Evolutionary conservation across 2,797 vertebrate species (phyloP).

Genomic region (Fratercula arctica): DNA sequence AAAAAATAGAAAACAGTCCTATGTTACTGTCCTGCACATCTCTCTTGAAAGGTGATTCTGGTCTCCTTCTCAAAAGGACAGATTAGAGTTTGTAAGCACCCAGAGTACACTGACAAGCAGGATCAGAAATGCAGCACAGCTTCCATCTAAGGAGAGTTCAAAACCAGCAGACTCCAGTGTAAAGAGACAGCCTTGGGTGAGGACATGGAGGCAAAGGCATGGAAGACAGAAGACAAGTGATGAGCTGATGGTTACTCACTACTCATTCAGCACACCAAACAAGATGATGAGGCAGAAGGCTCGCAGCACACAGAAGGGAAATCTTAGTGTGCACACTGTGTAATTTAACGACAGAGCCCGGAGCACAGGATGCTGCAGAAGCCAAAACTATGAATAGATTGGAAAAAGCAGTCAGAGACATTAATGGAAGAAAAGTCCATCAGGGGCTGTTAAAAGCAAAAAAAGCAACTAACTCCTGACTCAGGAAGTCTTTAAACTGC

Average conservation of each 20-base stretch:
- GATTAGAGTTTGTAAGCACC: not conserved
- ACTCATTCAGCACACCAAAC: not conserved
- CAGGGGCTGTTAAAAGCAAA: conserved; percentile 25
- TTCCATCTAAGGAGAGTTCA: not conserved
- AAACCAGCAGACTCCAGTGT: not conserved
- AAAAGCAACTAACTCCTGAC: conserved; percentile 25
- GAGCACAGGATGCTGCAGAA: conserved; percentile 4
- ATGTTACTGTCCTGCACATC: not conserved
- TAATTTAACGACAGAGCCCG: not conserved
- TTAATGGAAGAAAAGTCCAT: conserved; percentile 44
- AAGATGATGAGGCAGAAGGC: not conserved
- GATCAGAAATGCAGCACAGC: not conserved
- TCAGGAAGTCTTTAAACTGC: conserved; percentile 57
- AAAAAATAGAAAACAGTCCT: not conserved
- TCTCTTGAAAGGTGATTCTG: not conserved
- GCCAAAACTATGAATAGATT: conserved; percentile 60
- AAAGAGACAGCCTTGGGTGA: not conserved
- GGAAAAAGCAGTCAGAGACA: conserved; percentile 17
- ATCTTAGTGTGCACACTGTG: not conserved
- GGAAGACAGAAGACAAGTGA: not conserved
- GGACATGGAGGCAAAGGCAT: not conserved
- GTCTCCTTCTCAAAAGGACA: not conserved
- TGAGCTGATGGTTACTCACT: not conserved
- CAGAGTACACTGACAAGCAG: not conserved
- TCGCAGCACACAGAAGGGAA: not conserved